A percentile compares a stretch with the other conserved stretches of the same genome.
Evolutionary conservation across 2,888 invertebrate species (phyloP).

Genomic region (Synanthedon myopaeformis): DNA sequence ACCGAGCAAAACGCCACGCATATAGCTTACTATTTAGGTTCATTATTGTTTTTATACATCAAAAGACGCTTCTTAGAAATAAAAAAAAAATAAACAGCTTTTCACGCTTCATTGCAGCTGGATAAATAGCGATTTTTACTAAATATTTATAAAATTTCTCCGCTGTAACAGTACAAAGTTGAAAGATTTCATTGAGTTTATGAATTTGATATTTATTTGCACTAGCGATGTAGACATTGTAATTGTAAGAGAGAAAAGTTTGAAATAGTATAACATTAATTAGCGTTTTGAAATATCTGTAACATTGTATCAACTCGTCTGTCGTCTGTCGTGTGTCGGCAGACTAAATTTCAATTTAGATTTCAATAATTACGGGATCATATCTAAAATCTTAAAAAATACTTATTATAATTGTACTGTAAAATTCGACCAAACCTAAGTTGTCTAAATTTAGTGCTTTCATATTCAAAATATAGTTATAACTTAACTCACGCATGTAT

Average conservation of each 20-base stretch:
- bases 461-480: conserved; percentile 7
- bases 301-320: too few relatives aligned
- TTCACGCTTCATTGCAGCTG: conserved; percentile 6
- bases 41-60: background rate
- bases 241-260: too few relatives aligned
- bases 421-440: conserved; percentile 11
- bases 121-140: background rate
- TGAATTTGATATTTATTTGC: background rate
- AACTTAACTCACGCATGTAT: conserved; percentile 18
- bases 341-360: too few relatives aligned
- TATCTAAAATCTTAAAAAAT: too few relatives aligned
- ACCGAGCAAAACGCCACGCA: background rate
- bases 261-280: too few relatives aligned
- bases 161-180: background rate
- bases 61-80: background rate
- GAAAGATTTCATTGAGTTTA: background rate
- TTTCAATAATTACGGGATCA: too few relatives aligned
- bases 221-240: background rate
- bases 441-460: conserved; percentile 9
- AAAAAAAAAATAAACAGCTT: background rate
- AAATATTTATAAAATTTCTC: too few relatives aligned
- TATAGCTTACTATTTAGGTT: background rate
- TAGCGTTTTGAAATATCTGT: too few relatives aligned
- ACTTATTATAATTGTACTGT: too few relatives aligned
- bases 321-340: too few relatives aligned